Evolutionary conservation across 2,888 invertebrate genomes (phyloP), one percentile per base, ranked within the genome.

Genomic region (Plagodis pulveraria): DNA sequence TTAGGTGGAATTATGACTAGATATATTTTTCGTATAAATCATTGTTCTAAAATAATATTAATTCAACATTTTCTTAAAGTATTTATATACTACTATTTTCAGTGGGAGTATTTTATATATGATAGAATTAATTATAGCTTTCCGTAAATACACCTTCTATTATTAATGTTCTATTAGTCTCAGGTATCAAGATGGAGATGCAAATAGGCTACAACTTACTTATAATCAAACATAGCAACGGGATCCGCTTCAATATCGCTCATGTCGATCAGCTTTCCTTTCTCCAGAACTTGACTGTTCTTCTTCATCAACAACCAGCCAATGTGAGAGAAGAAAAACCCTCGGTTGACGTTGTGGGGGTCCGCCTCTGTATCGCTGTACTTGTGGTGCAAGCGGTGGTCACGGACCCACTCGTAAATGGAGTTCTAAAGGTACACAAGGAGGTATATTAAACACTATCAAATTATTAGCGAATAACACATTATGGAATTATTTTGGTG

Each of bases 291-390:
- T 69, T 96, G 95, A 0, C 95, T 95, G 77, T 97, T 98, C 83
- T 98, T 98, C 71, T 95, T 95, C 84, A 95, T 94, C 81, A 98
- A 88, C 42, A 98, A 89, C 98, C 98, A 98, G 45, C 98, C 98
- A 65, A 98, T 94, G 84, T 98, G 98, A 0, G 97, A 94, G 87
- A 98, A 98, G 93, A 98, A 98, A 83, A 98, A 95, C 4, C 98
- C 98, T 35, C 97, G 93, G 50, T 90, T 95, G 0, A 96, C 96
- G 76, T 97, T 96, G 81, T 97, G 97, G 0, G 97, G 97, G 81
- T 97, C 97, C 0, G 96, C 97, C 64, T 97, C 94, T 0, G 97
- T 97, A 79, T 97, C 97, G 63, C 95, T 96, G 91, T 94, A 97
- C 78, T 97, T 97, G 88, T 97, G 97, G 76, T 97, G 96, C 10